Evolutionary conservation across 1,140 invertebrate genomes (phyloP), one percentile per base, ranked within the genome.

Genomic region (Orchesella cincta): DNA sequence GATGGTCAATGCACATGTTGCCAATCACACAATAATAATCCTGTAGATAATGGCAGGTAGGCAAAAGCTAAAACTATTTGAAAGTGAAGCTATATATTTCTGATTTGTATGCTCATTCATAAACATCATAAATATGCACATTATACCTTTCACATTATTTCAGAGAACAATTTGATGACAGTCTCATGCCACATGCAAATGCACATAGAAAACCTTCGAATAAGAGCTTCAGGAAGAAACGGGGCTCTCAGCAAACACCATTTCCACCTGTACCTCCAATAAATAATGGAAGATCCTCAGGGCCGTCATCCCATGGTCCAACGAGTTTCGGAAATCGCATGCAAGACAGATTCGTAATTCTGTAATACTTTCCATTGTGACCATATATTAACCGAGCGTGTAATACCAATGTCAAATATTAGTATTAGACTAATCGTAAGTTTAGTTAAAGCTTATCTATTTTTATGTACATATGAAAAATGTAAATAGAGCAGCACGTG

Each of bases 21-120:
- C 80, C 88, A 91, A 83, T 90, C 91, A 82, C 89, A 88, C 70
- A 88, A 88, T 39, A 90, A 90, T 79, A 90, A 90, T 79, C 90
- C 89, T 18, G 90, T 89, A 1, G 90, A 90, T 78, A 91, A 90
- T 84, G 91, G 90, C 87, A 91, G 91, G 90, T 92, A 85, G 86
- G 86, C 84, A 81, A 82, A 57, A 67, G 26, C 8, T 67, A 3
- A 67, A 67, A 8, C 5, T 73, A 3, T 73, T 14, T 39, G 39
- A 8, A 36, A 3, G 36, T 39, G n/a, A 73, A 46, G 34, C 46
- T 28, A 23, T 23, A 73, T 39, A 36, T 16, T 23, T 51, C 29
- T 46, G 3, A 73, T 46, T 3, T 12, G 18, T 71, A 8, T 71
- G 16, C 36, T n/a, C 12, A 73, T 46, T 28, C 3, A 51, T 46